These are phyloP conservation scores for Vanessa tameamea DNA, from an alignment of 1,140 invertebrate species.

Conservation along the genomic window DNA sequence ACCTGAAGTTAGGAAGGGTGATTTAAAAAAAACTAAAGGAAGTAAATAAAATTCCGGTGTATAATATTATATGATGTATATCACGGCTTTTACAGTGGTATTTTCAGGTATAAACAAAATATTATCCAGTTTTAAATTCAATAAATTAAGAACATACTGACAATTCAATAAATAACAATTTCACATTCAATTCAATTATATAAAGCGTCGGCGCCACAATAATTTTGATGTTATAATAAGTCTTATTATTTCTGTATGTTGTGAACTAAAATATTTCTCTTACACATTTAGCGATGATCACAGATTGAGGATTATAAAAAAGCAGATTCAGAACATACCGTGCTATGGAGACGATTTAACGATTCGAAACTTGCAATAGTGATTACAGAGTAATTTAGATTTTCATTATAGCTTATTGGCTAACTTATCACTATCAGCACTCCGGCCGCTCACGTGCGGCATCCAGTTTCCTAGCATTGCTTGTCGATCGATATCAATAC, in stretches of 20 bases:
- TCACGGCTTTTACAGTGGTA: conserved; percentile 79
- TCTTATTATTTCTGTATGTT: conserved; percentile 60
- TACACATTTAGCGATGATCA: conserved; percentile 79
- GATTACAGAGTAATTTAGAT: conserved; percentile 79
- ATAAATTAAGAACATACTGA: conserved; percentile 75
- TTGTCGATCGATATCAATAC: conserved; percentile 78
- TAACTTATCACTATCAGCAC: conserved; percentile 77
- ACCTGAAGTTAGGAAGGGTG: not conserved
- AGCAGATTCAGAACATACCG: conserved; percentile 78
- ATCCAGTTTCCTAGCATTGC: conserved; percentile 68
- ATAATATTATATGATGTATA: conserved; percentile 79
- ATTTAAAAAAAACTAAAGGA: conserved; percentile 2
- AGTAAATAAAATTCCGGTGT: conserved; percentile 69
- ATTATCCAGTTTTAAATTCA: conserved; percentile 72
- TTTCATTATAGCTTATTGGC: conserved; percentile 76
- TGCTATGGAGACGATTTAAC: conserved; percentile 78
- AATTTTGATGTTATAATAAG: conserved; percentile 65
- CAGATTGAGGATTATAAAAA: conserved; percentile 80
- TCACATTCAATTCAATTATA: conserved; percentile 67
- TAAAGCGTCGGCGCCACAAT: conserved; percentile 67
- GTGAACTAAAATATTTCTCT: conserved; percentile 73
- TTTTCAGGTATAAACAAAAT: conserved; percentile 78
- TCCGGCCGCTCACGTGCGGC: conserved; percentile 60
- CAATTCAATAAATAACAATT: conserved; percentile 78
- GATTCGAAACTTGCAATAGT: conserved; percentile 76